Evolutionary conservation across 2,113 vertebrate species (phyloP), one percentile per base, ranked within the genome.

Genomic region (Chamaetylas fuelleborni): DNA sequence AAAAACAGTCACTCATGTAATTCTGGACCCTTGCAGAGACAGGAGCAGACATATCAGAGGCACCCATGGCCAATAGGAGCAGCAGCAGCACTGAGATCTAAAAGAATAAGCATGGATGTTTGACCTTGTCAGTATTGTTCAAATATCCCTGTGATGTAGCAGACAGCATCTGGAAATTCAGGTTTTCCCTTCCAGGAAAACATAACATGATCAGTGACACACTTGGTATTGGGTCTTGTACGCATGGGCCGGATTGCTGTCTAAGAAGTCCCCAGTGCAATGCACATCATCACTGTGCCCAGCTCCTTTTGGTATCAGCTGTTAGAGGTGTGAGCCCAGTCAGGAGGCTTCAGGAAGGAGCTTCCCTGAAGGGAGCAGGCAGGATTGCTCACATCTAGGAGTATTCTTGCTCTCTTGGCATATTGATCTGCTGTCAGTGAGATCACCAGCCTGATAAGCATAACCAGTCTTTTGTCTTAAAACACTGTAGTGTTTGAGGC

Each of bases 131-230:
- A 8, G 51, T 64, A 28, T 31, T 82, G 45, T 77, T 84, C 65
- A 61, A 0, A 43, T 87, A 51, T 54, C 61, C 36, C 69, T 84
- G 40, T 56, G 72, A 25, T 11, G 18, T 19, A 77, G 79, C 90
- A 96, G 85, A 14, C 51, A 40, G 76, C 79, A 86, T 89, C 80
- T 88, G 71, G 69, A 93, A 90, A 93, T 82, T 76, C 50, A 67
- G 51, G 24, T 51, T 91, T 87, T 86, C 56, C 89, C 81, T 94
- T 29, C 20, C 47, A 80, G 91, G 64, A 81, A 95, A 90, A 54
- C 58, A 38, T 10, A 72, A 51, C 53, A 4, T 24, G 64, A 84
- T 94, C 2, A 8, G 4, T 92, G 42, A 15, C 71, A 64, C 0
- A 5, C 79, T 78, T 53, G 25, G 5, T 90, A 83, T 80, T 73